Evolutionary conservation across 2,888 invertebrate species (phyloP).

Genomic region (Rapana venosa): DNA sequence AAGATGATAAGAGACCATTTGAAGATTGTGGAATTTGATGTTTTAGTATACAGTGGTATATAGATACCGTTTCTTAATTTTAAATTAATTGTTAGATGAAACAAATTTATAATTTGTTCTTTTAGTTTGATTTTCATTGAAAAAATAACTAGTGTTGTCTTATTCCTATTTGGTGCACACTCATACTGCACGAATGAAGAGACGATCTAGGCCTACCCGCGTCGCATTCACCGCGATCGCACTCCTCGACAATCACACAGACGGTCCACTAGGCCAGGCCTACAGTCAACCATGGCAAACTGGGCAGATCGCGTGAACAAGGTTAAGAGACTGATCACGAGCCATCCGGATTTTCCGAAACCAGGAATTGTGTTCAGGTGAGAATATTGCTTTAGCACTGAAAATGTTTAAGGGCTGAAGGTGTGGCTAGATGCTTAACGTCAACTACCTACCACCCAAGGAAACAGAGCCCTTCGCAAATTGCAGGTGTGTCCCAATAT

Average conservation of each 20-base stretch:
- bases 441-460: too few species aligned
- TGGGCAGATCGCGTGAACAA: conserved; percentile 55
- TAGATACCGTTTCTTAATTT: too few species aligned
- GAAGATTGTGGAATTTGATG: neutral
- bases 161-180: neutral
- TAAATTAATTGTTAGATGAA: too few species aligned
- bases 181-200: neutral
- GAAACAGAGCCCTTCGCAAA: too few species aligned
- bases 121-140: too few species aligned
- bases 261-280: neutral
- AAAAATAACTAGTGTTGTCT: too few species aligned
- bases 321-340: conserved; percentile 56
- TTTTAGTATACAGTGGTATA: too few species aligned
- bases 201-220: too few species aligned
- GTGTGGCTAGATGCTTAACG: neutral
- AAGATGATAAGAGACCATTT: neutral
- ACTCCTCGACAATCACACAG: neutral
- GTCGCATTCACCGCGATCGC: too few species aligned
- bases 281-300: neutral
- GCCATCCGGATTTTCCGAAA: conserved; percentile 90
- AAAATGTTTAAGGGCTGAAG: neutral
- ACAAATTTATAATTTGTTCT: too few species aligned
- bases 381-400: conserved; percentile 59
- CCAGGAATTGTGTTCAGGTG: conserved; percentile 91
- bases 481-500: too few species aligned